Evolutionary conservation across 2,888 invertebrate species (phyloP).

Genomic region (Acrobasis consociella): DNA sequence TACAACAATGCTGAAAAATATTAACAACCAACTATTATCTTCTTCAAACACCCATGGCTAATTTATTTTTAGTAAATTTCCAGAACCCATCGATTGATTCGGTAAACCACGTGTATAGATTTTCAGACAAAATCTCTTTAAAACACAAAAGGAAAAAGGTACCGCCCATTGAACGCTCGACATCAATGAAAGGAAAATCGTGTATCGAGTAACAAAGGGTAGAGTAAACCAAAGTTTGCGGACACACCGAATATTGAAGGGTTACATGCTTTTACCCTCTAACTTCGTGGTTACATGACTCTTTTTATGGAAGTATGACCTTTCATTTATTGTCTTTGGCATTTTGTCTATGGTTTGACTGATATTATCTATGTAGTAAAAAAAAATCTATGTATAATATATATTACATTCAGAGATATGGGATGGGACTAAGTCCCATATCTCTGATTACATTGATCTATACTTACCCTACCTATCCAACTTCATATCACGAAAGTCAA

Average conservation of each 20-base stretch:
- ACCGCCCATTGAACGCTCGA: not conserved
- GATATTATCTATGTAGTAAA: too few relatives aligned
- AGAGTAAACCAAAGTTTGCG: conserved; percentile 6
- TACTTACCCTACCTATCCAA: too few relatives aligned
- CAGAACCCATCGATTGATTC: not conserved
- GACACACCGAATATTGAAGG: not conserved
- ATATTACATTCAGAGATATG: too few relatives aligned
- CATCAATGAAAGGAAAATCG: conserved; percentile 6
- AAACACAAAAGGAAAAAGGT: conserved; percentile 4
- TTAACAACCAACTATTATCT: too few relatives aligned
- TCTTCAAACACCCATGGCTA: not conserved
- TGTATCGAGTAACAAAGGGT: conserved; percentile 7
- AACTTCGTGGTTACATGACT: not conserved
- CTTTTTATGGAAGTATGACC: not conserved
- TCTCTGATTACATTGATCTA: too few relatives aligned
- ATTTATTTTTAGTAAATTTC: not conserved
- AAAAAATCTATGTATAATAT: too few relatives aligned
- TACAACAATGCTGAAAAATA: too few relatives aligned
- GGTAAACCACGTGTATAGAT: not conserved
- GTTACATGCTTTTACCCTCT: too few relatives aligned
- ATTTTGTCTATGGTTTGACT: too few relatives aligned
- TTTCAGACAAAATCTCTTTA: not conserved
- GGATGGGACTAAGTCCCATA: too few relatives aligned
- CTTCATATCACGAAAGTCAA: too few relatives aligned
- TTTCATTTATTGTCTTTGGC: too few relatives aligned